Percentiles rank a stretch among this genome's conserved stretches.
phyloP scores from a whole-genome alignment of 2,113 vertebrate genomes.

The Phyllostomus discolor region DNA sequence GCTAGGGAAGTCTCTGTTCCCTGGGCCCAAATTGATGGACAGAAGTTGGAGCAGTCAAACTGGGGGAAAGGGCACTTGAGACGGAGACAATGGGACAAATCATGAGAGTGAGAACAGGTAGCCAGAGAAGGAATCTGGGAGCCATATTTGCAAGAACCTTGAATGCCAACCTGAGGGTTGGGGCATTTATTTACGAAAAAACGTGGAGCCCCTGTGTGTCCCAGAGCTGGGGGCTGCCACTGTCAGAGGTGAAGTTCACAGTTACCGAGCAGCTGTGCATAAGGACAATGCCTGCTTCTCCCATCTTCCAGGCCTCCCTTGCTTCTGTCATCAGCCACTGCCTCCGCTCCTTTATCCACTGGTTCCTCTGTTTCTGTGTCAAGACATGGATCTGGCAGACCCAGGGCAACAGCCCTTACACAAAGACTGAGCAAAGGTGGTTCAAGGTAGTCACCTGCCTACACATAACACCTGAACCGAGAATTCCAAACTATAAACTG shows the following conservation, averaged over 20 bases:
- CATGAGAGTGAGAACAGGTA: neutral
- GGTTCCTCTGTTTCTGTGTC: neutral
- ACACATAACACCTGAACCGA: neutral
- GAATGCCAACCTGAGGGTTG: neutral
- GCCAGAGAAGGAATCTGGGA: neutral
- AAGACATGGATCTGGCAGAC: neutral
- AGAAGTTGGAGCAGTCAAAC: neutral
- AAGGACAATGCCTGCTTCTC: neutral
- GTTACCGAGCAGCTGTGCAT: rapidly evolving
- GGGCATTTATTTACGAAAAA: neutral
- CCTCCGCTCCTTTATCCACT: neutral
- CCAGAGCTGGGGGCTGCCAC: neutral
- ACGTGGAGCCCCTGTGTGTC: neutral
- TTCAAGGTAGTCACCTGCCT: neutral
- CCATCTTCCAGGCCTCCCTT: neutral
- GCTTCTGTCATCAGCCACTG: neutral
- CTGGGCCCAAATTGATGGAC: neutral
- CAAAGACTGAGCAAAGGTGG: neutral
- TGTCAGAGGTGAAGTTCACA: neutral
- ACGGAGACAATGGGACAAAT: neutral
- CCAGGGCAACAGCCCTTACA: neutral
- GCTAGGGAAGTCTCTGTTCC: neutral
- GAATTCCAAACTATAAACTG: neutral
- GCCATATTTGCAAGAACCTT: neutral
- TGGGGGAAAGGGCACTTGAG: neutral